These are phyloP conservation scores for Hyperopisus bebe DNA, from an alignment of 2,113 vertebrate genomes.

Conservation along the genomic window DNA sequence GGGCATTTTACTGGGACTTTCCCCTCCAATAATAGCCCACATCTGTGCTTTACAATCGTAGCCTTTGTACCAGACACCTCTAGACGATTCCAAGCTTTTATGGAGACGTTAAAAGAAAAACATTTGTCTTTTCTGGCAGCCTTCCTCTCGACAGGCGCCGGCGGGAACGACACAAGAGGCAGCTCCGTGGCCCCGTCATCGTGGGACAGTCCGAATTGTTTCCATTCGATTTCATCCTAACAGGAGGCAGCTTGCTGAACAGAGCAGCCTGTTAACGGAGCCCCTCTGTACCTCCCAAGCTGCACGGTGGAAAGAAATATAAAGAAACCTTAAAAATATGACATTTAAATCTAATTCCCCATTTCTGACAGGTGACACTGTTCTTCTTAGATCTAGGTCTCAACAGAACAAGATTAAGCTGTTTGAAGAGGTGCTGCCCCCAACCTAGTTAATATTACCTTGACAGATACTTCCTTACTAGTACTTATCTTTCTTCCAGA, in stretches of 20 bases:
- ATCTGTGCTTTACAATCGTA: background rate
- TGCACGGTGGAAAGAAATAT: background rate
- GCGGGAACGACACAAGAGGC: background rate
- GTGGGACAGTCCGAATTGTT: background rate
- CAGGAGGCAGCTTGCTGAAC: background rate
- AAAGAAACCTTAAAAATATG: background rate
- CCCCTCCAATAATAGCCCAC: slow-evolving; percentile 30
- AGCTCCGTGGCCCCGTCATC: background rate
- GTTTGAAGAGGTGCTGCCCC: background rate
- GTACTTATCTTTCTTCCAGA: background rate
- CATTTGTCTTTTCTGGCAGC: slow-evolving; percentile 23
- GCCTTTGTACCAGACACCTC: background rate
- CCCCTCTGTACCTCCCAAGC: background rate
- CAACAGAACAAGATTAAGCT: background rate
- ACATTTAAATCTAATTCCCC: background rate
- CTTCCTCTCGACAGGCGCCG: background rate
- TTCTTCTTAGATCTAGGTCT: background rate
- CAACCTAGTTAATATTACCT: background rate
- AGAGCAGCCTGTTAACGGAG: background rate
- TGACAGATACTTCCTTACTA: background rate
- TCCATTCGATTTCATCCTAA: background rate
- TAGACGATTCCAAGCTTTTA: slow-evolving; percentile 31
- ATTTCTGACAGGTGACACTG: background rate
- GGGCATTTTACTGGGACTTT: background rate
- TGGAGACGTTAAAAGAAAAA: slow-evolving; percentile 22